phyloP scores from a whole-genome alignment of 2,888 invertebrate genomes.

The Leistus spinibarbis region DNA sequence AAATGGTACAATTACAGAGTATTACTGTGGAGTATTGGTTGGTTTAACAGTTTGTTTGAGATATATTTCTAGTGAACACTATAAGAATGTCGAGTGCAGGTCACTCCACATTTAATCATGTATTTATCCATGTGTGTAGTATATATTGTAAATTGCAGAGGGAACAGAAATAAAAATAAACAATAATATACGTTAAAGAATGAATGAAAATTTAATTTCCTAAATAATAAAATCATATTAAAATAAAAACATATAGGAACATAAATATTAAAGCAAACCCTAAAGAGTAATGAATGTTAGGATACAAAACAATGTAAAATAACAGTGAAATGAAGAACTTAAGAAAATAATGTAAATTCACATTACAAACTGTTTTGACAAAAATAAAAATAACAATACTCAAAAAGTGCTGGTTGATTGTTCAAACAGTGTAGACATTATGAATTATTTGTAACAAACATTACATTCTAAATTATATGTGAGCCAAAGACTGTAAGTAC shows the following conservation, averaged over 20 bases:
- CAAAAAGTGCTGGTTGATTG: conserved; percentile 25
- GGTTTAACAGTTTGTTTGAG: no score
- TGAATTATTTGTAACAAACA: conserved; percentile 24
- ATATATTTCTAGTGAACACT: no score
- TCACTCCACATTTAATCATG: neutral
- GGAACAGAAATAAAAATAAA: conserved; percentile 30
- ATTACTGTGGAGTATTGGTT: no score
- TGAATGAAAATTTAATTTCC: conserved; percentile 37
- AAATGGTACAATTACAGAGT: no score
- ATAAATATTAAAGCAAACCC: conserved; percentile 38
- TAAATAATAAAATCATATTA: conserved; percentile 36
- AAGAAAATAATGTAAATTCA: conserved; percentile 22
- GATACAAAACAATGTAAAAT: conserved; percentile 19
- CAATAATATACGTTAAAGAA: conserved; percentile 37
- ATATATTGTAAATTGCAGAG: neutral
- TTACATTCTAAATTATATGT: conserved; percentile 20
- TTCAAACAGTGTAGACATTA: conserved; percentile 17
- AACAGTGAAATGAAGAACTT: neutral
- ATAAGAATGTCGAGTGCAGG: no score
- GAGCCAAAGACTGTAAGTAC: no score
- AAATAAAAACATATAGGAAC: conserved; percentile 38
- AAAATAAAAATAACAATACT: conserved; percentile 17
- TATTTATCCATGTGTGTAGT: neutral
- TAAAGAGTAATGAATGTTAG: conserved; percentile 14
- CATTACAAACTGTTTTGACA: conserved; percentile 4